Conservation (phyloP, 2,888 invertebrate genomes). For the Drosophila neotestacea region DNA sequence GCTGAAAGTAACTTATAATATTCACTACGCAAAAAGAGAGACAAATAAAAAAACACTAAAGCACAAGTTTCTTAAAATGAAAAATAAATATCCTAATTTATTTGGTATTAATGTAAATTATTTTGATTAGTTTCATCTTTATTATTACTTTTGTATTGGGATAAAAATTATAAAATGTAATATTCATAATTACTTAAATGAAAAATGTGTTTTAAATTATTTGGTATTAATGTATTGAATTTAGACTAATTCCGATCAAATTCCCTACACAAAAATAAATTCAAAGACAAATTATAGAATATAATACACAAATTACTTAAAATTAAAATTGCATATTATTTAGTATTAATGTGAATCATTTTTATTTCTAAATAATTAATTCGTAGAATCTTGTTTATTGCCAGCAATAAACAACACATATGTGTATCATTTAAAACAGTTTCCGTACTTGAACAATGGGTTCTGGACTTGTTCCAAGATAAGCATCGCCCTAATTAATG, state of each 20-base stretch:
- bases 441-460: slow-evolving; percentile 67
- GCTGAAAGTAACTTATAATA: too few relatives aligned
- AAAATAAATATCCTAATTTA: not conserved
- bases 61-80: too few relatives aligned
- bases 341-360: not conserved
- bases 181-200: not conserved
- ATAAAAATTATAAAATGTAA: not conserved
- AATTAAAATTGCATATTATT: not conserved
- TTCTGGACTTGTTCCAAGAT: slow-evolving; percentile 39
- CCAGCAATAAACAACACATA: not conserved
- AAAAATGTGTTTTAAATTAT: not conserved
- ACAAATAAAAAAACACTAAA: not conserved
- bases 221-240: not conserved
- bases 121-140: too few relatives aligned
- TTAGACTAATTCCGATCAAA: not conserved
- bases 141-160: not conserved
- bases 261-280: too few relatives aligned
- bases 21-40: not conserved
- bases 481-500: slow-evolving; percentile 59
- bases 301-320: too few relatives aligned
- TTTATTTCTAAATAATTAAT: not conserved
- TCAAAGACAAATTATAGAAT: not conserved
- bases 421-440: slow-evolving; percentile 19
- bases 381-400: slow-evolving; percentile 8
- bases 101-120: too few relatives aligned